Conservation (phyloP, 2,797 vertebrate genomes). For the Oophaga sylvatica region DNA sequence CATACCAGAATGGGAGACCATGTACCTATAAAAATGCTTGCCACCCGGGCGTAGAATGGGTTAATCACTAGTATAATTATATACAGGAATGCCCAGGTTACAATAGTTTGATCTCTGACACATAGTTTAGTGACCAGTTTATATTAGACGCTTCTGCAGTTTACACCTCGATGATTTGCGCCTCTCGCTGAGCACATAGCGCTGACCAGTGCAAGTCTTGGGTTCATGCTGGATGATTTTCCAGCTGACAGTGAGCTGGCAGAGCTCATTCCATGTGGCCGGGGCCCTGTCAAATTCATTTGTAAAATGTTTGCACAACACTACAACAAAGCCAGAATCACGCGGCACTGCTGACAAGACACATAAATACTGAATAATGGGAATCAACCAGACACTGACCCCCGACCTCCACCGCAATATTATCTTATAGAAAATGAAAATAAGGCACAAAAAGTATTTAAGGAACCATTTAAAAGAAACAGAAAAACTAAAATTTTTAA, state of each 20-base stretch:
- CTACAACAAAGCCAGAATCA: neutral
- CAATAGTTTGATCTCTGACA: neutral
- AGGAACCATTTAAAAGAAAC: neutral
- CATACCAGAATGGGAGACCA: too few relatives aligned
- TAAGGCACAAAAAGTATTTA: neutral
- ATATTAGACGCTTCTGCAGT: neutral
- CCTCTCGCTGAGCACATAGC: neutral
- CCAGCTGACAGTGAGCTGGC: slow-evolving; percentile 19
- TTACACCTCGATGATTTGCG: neutral
- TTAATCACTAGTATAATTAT: neutral
- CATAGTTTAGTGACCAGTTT: neutral
- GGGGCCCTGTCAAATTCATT: slow-evolving; percentile 32
- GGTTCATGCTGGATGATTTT: slow-evolving; percentile 8
- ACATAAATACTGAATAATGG: slow-evolving; percentile 7
- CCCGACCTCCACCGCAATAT: neutral
- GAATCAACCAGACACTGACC: neutral
- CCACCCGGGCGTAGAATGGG: too few relatives aligned
- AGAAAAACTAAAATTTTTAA: too few relatives aligned
- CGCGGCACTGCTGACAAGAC: slow-evolving; percentile 8
- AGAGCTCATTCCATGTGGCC: neutral
- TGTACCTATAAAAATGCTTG: too few relatives aligned
- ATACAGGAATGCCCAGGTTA: neutral
- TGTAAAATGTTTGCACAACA: slow-evolving; percentile 31
- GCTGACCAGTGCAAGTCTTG: neutral
- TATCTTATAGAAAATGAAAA: neutral